Conservation (phyloP, 2,113 vertebrate genomes). For the Prunella himalayana region DNA sequence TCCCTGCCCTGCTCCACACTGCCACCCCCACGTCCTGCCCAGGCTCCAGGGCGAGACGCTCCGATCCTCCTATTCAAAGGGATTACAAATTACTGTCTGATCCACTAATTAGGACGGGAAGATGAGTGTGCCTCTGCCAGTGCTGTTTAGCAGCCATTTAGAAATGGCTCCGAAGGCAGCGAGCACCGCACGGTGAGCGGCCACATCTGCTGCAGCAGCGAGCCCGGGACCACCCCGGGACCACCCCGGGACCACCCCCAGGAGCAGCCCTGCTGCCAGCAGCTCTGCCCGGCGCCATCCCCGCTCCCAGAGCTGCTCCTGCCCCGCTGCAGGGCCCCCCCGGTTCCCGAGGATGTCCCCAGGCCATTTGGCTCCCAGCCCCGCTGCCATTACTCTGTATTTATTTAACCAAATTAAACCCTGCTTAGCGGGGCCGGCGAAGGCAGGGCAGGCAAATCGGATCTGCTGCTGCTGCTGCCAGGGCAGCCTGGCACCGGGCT, state of each 20-base stretch:
- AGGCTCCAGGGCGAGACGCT: not conserved
- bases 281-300: not conserved
- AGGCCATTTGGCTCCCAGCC: slow-evolving; percentile 11
- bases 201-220: not conserved
- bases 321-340: not conserved
- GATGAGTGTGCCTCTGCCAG: slow-evolving; percentile 41
- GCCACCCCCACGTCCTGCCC: not conserved
- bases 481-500: not conserved
- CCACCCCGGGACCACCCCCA: accelerated
- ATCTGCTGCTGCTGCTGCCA: not conserved
- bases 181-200: not conserved
- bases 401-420: slow-evolving; percentile 59
- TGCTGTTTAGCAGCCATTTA: slow-evolving; percentile 56
- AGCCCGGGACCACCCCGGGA: not conserved
- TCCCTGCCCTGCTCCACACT: not conserved
- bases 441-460: slow-evolving; percentile 11
- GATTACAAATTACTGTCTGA: slow-evolving; percentile 66
- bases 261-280: not conserved
- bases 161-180: slow-evolving; percentile 32
- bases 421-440: not conserved
- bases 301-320: not conserved
- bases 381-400: not conserved
- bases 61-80: slow-evolving; percentile 9
- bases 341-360: not conserved
- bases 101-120: slow-evolving; percentile 57